Evolutionary conservation across 2,113 vertebrate species (phyloP), one percentile per base, ranked within the genome.

Genomic region (Charadrius vociferus): DNA sequence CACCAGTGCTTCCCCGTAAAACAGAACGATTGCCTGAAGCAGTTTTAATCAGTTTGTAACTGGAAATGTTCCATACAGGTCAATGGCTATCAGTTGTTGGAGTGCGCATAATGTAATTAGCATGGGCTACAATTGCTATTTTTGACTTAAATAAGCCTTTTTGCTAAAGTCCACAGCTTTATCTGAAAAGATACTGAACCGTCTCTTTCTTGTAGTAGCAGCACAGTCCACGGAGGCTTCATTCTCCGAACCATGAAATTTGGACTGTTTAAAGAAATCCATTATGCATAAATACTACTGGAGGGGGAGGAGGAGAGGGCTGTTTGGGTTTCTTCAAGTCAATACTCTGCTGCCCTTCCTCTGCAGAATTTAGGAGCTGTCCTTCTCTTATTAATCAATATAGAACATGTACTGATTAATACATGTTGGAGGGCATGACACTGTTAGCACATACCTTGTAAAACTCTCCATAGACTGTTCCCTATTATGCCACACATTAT

Each of bases 11-110:
- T 77, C 84, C 58, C 84, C 0, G 0, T 85, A 85, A 72, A 91
- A 83, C 53, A 82, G 83, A 91, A 62, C 0, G 2, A 77, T 32
- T 26, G 91, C 95, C 81, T 88, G 78, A 55, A 79, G 91, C 20
- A 2, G 39, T 86, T 96, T 94, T 61, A 91, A 96, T 91, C 93
- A 75, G 81, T 91, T 82, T 94, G 75, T 75, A 95, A 91, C 78
- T 95, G 92, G 75, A 94, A 95, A 95, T 79, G 70, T 89, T 97
- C 94, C 95, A 93, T 91, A 93, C 92, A 95, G 95, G 96, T 97
- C 96, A 97, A 86, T 74, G 90, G 75, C 93, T 86, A 96, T 94
- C 81, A 96, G 75, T 22, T 88, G 74, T 71, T 62, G 73, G 55
- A 92, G 83, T 58, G 73, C 61, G 49, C 20, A 86, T 91, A 95